These are phyloP conservation scores for Caenorhabditis sinica DNA, from an alignment of 2,888 invertebrate genomes.

Conservation along the genomic window DNA sequence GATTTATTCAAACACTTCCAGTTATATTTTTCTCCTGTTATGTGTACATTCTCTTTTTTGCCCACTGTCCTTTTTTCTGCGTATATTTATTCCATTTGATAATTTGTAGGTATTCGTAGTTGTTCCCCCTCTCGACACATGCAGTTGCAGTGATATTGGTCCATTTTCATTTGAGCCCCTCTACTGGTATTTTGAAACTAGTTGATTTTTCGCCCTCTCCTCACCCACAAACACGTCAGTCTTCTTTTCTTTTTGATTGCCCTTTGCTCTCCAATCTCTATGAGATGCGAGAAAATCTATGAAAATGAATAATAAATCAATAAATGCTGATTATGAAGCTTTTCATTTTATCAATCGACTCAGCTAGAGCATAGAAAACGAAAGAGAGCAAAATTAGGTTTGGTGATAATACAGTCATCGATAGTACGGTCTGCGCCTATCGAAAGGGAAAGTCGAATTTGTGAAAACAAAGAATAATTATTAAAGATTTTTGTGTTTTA, in stretches of 20 bases:
- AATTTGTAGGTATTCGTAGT: conserved; percentile 24
- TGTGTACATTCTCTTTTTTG: conserved; percentile 43
- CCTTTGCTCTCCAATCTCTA: not conserved
- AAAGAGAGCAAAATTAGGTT: no score
- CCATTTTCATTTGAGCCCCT: conserved; percentile 34
- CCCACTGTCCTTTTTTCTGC: not conserved
- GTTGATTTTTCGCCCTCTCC: conserved; percentile 27
- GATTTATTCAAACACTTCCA: conserved; percentile 1
- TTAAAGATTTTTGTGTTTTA: no score
- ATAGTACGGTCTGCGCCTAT: no score
- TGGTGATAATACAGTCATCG: no score
- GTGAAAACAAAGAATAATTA: no score
- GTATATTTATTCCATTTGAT: conserved; percentile 18
- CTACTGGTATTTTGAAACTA: conserved; percentile 61
- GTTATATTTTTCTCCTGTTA: conserved; percentile 13
- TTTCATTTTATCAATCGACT: conserved; percentile 53
- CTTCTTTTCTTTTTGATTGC: not conserved
- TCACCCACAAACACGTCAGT: not conserved
- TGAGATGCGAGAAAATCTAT: not conserved
- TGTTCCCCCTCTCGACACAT: conserved; percentile 4
- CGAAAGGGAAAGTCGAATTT: no score
- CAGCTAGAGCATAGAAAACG: conserved; percentile 12
- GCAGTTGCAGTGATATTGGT: conserved; percentile 27
- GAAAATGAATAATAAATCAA: conserved; percentile 39
- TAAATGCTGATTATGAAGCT: conserved; percentile 39